Evolutionary conservation across 2,888 invertebrate species (phyloP).

Genomic region (Hanleya hanleyi): DNA sequence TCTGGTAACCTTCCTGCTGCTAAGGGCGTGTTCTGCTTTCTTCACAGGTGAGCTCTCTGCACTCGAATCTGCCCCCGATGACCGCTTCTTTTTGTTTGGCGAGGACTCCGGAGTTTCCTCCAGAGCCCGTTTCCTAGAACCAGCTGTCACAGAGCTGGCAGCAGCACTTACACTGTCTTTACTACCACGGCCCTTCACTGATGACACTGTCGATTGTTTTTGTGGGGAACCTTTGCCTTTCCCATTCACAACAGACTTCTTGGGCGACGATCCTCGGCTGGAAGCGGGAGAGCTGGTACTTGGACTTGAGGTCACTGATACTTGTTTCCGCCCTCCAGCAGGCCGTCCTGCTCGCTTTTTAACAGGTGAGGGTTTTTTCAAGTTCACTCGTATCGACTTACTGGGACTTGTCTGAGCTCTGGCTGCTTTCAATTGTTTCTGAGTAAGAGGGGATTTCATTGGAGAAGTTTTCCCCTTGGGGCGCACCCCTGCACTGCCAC

Average conservation of each 20-base stretch:
- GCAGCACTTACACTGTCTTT: constrained; percentile 22
- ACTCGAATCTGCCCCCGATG: constrained; percentile 23
- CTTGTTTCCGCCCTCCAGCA: constrained; percentile 34
- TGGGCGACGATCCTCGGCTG: constrained; percentile 17
- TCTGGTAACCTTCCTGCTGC: constrained; percentile 20
- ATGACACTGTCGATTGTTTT: constrained; percentile 23
- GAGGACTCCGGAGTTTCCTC: background rate
- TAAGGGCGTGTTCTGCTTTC: constrained; percentile 10
- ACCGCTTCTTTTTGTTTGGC: constrained; percentile 11
- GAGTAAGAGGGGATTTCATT: constrained; percentile 6
- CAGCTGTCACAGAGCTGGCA: constrained; percentile 12
- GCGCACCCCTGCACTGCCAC: background rate
- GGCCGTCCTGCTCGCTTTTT: constrained; percentile 5
- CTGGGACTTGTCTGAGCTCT: background rate
- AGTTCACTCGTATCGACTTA: background rate
- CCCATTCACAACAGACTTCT: constrained; percentile 31
- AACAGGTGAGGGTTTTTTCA: background rate
- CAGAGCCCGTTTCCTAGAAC: constrained; percentile 3
- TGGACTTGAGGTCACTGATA: constrained; percentile 41
- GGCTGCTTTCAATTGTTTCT: background rate
- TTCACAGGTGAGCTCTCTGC: constrained; percentile 20
- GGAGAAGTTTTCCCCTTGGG: constrained; percentile 12
- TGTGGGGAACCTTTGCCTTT: constrained; percentile 11
- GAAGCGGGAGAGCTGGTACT: constrained; percentile 22
- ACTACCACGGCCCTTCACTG: constrained; percentile 18